These are phyloP conservation scores for Mycteria americana DNA, from an alignment of 2,797 vertebrate species.

Conservation along the genomic window DNA sequence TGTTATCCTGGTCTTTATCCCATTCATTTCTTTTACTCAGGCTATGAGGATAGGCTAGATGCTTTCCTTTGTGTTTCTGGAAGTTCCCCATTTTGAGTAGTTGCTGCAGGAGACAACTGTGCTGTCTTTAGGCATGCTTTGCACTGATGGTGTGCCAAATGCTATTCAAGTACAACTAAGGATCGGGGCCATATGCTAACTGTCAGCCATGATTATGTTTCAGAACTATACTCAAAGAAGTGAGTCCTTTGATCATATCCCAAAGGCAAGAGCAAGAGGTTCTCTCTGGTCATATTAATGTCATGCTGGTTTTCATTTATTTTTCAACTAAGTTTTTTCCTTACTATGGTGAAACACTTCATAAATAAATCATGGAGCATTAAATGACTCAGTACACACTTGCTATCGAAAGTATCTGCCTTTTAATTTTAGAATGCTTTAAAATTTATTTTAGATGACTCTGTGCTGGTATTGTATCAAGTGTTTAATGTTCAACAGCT, in stretches of 20 bases:
- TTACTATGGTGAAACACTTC: conserved; percentile 37
- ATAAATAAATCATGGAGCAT: conserved; percentile 62
- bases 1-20: background rate
- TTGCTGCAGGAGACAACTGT: background rate
- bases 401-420: background rate
- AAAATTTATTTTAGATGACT: background rate
- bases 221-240: conserved; percentile 32
- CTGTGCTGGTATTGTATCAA: background rate
- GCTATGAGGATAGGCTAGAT: background rate
- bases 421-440: conserved; percentile 53
- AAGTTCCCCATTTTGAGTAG: background rate
- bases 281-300: conserved; percentile 65
- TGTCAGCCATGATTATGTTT: conserved; percentile 57
- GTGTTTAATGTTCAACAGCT: background rate
- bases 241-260: conserved; percentile 56
- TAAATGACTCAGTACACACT: background rate
- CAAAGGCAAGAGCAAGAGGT: conserved; percentile 54
- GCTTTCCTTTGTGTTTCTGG: background rate
- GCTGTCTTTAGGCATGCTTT: background rate
- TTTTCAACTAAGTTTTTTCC: conserved; percentile 32
- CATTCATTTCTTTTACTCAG: background rate
- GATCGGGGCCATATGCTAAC: background rate
- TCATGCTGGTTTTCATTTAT: conserved; percentile 67
- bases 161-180: background rate
- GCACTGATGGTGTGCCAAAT: background rate